Evolutionary conservation across 2,113 vertebrate species (phyloP).

Genomic region (Emberiza fucata): DNA sequence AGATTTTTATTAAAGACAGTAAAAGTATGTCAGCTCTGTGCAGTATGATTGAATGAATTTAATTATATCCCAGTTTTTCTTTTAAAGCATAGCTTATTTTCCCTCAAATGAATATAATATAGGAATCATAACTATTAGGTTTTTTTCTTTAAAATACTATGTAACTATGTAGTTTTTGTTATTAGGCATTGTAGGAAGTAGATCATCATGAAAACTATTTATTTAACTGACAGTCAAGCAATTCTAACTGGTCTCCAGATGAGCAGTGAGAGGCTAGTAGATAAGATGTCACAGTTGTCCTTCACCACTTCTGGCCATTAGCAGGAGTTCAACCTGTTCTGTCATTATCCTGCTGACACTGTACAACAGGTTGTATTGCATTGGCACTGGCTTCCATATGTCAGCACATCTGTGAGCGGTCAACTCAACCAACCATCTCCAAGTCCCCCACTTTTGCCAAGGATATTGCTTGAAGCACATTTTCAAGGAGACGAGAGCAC

Average conservation of each 20-base stretch:
- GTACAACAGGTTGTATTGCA: slow-evolving; percentile 86
- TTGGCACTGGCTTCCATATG: slow-evolving; percentile 82
- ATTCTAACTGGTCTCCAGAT: background rate
- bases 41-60: background rate
- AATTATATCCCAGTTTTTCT: background rate
- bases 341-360: slow-evolving; percentile 76
- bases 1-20: background rate
- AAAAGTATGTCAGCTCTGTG: background rate
- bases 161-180: background rate
- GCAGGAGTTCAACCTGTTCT: slow-evolving; percentile 76
- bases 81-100: background rate
- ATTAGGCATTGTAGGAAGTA: background rate
- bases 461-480: slow-evolving; percentile 73
- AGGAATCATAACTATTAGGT: background rate
- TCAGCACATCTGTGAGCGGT: slow-evolving; percentile 82
- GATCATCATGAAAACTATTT: background rate
- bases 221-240: background rate
- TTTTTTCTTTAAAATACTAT: background rate
- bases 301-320: slow-evolving; percentile 68
- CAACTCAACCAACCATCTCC: slow-evolving; percentile 70
- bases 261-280: background rate
- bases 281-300: slow-evolving; percentile 65
- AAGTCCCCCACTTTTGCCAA: slow-evolving; percentile 73
- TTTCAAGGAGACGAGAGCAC: slow-evolving; percentile 71
- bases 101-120: background rate